A percentile compares a stretch with the other conserved stretches of the same genome.
These are phyloP conservation scores for Choristoneura fumiferana DNA, from an alignment of 1,140 invertebrate genomes.

Conservation along the genomic window DNA sequence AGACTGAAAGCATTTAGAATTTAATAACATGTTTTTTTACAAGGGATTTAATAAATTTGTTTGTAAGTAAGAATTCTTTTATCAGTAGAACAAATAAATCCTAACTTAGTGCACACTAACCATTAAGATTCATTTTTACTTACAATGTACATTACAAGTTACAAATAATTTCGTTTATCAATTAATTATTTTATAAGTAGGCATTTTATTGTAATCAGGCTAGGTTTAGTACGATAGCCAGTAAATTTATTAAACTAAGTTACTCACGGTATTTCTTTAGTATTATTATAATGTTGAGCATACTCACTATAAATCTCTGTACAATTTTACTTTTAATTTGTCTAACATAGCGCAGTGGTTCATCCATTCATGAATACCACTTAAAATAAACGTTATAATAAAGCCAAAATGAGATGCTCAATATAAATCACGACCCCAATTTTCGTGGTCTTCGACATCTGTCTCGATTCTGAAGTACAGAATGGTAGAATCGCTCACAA, in stretches of 20 bases:
- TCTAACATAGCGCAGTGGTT: background rate
- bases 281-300: slow-evolving; percentile 44
- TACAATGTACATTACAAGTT: slow-evolving; percentile 47
- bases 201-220: slow-evolving; percentile 41
- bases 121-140: slow-evolving; percentile 51
- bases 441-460: too few species aligned
- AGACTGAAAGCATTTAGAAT: slow-evolving; percentile 18
- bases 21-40: slow-evolving; percentile 8
- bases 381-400: background rate
- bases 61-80: slow-evolving; percentile 17
- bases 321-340: slow-evolving; percentile 31
- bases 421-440: background rate
- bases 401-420: slow-evolving; percentile 16
- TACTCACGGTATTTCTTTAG: slow-evolving; percentile 25
- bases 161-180: slow-evolving; percentile 55
- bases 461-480: too few species aligned
- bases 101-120: slow-evolving; percentile 55
- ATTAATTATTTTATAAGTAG: slow-evolving; percentile 43
- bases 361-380: background rate
- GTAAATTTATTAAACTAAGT: slow-evolving; percentile 29
- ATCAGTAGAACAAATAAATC: slow-evolving; percentile 35
- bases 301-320: slow-evolving; percentile 39
- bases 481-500: too few species aligned
- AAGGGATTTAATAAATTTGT: slow-evolving; percentile 14
- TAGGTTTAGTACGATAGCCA: background rate